Conservation (phyloP, 2,797 vertebrate genomes). For the Anguilla pacifica region DNA sequence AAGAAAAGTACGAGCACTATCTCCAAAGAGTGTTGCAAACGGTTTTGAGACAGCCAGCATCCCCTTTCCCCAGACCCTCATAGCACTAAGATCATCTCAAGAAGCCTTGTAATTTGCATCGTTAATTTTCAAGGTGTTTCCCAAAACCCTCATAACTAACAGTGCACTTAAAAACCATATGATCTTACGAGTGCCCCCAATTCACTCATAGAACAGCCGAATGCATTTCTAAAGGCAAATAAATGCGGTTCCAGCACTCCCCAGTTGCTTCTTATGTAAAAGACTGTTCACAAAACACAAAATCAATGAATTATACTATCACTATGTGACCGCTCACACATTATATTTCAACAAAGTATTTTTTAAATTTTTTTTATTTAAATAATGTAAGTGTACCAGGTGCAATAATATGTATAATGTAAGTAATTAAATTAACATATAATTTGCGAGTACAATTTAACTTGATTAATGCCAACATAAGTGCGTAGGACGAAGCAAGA, state of each 20-base stretch:
- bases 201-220: background rate
- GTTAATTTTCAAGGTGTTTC: conserved; percentile 3
- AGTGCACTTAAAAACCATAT: conserved; percentile 7
- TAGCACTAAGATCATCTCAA: background rate
- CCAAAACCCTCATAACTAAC: background rate
- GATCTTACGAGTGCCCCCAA: background rate
- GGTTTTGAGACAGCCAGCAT: background rate
- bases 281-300: background rate
- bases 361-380: background rate
- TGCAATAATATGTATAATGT: background rate
- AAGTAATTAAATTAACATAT: background rate
- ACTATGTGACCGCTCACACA: background rate
- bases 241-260: background rate
- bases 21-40: background rate
- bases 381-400: background rate
- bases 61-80: background rate
- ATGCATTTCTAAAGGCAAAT: background rate
- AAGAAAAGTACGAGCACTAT: background rate
- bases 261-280: background rate
- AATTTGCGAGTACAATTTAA: background rate
- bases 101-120: background rate
- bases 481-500: background rate
- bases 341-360: background rate
- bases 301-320: background rate
- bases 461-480: background rate